Base-by-base conservation (phyloP, 2,888 invertebrate genomes). In the Electrophaes corylata region DNA sequence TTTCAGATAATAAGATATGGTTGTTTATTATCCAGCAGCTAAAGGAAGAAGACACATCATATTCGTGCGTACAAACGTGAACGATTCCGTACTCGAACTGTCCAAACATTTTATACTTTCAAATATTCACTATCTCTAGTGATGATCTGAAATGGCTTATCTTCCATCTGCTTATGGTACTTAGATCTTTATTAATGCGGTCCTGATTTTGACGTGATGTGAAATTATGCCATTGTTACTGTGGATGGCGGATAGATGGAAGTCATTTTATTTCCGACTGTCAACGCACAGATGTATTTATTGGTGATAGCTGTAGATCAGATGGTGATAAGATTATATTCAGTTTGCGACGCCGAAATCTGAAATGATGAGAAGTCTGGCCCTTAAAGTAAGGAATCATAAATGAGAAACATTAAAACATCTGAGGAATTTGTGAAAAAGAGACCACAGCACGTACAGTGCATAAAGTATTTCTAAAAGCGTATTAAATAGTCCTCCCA, bases 41-140 rank as follows among this genome's bases (percentile, higher is more conserved):
- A 35, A 14, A 26, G 49, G 66, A 68, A 64, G 65, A 75, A 77
- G 71, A 79, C 78, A 75, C 83, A 81, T 88, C 89, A 90, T 87
- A 88, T 84, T 84, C 84, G 83, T 84, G 84, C 82, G 82, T 81
- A 78, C 79, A 81, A 79, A 87, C 87, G 87, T 86, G 89, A 88
- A 88, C 88, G 86, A 88, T 88, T 85, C 88, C 84, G 83, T 90
- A 87, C 85, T 83, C 78, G 86, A 84, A 84, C 86, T 88, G 90
- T 91, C 91, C 89, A 88, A 91, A 90, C 90, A 88, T 86, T 90
- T 91, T 91, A 91, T 91, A 91, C 91, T 91, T 91, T 91, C 90
- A 91, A 91, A 91, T 91, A 78, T 78, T 77, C 76, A 76, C 82
- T 89, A 91, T 91, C 91, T 84, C 76, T 84, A 81, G 90, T 86